Evolutionary conservation across 2,888 invertebrate genomes (phyloP), one percentile per base, ranked within the genome.

Genomic region (Microchrysa polita): DNA sequence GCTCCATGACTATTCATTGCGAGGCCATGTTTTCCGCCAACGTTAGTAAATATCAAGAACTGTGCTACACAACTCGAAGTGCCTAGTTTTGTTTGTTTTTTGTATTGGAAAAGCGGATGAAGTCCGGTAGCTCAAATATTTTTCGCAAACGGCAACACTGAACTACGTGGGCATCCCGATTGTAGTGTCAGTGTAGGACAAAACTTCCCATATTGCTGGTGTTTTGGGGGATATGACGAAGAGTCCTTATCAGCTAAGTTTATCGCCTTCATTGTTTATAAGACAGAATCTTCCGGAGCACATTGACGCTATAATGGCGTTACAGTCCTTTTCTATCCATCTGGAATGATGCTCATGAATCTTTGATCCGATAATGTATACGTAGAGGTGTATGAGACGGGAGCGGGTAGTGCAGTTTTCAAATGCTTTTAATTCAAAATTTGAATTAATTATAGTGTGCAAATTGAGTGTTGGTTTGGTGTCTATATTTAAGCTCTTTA

Each of bases 371-470:
- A 42, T 42, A 18, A 55, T 16, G 53, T 27, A 40, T n/a, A n/a
- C n/a, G 9, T 48, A 48, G n/a, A n/a, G n/a, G n/a, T n/a, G n/a
- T n/a, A n/a, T n/a, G n/a, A n/a, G 48, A 57, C 12, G n/a, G 20
- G n/a, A 12, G 34, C 60, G 9, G 23, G 60, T 16, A 67, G 69
- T 40, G n/a, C 14, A 61, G 10, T 20, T 61, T 65, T 69, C 73
- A 81, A 79, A 80, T 79, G 79, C 80, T 81, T 80, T 81, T 80
- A 80, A 81, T 81, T 79, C 79, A 74, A n/a, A 79, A 79, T 78
- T 77, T 82, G 81, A 82, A 83, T 83, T 82, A 82, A 82, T 83
- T 78, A 83, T 82, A 79, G 82, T 79, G 79, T 80, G 80, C 79
- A 79, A 77, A 78, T 77, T 76, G 42, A 7, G 10, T 55, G 16